Conservation (phyloP, 53 echinoderm and acorn worm species). For the Apostichopus leukothele region DNA sequence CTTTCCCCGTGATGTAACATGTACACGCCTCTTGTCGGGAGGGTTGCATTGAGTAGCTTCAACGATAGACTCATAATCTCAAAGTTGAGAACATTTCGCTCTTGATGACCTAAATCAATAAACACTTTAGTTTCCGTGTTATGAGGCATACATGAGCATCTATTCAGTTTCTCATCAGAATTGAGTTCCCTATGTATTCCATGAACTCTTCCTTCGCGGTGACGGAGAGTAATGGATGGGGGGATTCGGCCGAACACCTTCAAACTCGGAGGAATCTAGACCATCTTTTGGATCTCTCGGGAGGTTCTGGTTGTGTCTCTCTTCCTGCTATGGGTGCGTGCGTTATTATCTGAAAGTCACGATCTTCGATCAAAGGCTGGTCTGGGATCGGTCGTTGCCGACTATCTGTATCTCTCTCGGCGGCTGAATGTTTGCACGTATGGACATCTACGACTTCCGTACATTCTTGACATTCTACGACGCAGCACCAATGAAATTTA, state of each 20-base stretch:
- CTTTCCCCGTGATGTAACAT: too few species aligned
- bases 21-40: too few species aligned
- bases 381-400: conserved; percentile 7
- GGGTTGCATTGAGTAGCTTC: too few species aligned
- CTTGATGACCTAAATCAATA: too few species aligned
- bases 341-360: conserved; percentile 30
- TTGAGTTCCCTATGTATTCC: too few species aligned
- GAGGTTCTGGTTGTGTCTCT: not conserved
- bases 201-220: too few species aligned
- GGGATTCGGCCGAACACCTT: not conserved
- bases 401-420: conserved; percentile 42
- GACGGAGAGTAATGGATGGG: too few species aligned
- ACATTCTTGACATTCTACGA: conserved; percentile 82
- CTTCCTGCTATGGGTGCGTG: not conserved
- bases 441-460: conserved; percentile 86
- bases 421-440: conserved; percentile 77
- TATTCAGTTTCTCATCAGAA: too few species aligned
- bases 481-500: conserved; percentile 95
- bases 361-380: conserved; percentile 36
- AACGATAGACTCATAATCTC: too few species aligned
- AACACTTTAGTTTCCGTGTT: too few species aligned
- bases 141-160: too few species aligned
- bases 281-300: not conserved
- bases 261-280: not conserved
- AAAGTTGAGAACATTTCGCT: too few species aligned